Conservation (phyloP, 2,113 vertebrate genomes). For the Geococcyx californianus region DNA sequence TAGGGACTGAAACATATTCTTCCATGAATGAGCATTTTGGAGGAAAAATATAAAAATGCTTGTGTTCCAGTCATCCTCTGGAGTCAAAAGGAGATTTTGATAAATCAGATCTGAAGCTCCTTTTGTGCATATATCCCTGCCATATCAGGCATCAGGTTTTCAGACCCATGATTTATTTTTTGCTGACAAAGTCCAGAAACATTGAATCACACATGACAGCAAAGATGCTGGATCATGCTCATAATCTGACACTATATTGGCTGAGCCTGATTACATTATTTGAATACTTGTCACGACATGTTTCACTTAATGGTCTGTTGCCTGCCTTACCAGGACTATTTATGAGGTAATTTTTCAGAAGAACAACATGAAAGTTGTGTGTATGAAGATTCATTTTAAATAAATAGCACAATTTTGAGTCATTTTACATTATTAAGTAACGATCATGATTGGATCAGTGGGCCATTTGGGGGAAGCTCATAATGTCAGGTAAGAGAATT, state of each 20-base stretch:
- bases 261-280: neutral
- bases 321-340: neutral
- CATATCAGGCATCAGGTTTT: neutral
- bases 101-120: slow-evolving; percentile 32
- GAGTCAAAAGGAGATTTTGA: slow-evolving; percentile 28
- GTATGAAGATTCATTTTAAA: neutral
- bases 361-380: neutral
- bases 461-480: neutral
- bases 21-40: slow-evolving; percentile 70
- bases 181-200: neutral
- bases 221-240: neutral
- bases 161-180: neutral
- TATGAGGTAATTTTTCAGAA: neutral
- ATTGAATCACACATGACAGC: neutral
- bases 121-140: neutral
- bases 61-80: slow-evolving; percentile 26
- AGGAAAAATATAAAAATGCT: neutral
- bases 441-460: neutral
- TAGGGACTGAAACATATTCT: slow-evolving; percentile 57
- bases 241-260: neutral
- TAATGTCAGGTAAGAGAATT: neutral
- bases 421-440: neutral
- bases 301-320: neutral
- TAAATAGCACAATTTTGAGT: neutral
- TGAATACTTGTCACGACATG: neutral